A percentile compares a stretch with the other conserved stretches of the same genome.
Conservation (phyloP, 2,888 invertebrate genomes). For the Drosophila maculinotata region DNA sequence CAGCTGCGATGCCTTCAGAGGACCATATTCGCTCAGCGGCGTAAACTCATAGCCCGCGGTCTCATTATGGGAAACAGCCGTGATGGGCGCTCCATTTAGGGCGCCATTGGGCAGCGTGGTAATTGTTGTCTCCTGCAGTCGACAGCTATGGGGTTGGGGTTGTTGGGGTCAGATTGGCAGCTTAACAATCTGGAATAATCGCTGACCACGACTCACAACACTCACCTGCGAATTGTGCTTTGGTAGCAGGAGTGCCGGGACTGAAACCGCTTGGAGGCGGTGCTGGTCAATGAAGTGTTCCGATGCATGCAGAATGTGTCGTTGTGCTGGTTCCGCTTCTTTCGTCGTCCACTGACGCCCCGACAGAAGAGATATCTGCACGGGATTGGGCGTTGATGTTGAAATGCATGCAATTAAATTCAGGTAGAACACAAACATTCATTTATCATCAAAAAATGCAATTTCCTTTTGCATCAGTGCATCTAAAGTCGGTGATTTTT, state of each 20-base stretch:
- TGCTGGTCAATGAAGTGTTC: conserved; percentile 84
- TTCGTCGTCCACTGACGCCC: conserved; percentile 75
- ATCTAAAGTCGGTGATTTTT: too few species aligned
- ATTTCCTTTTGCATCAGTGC: too few species aligned
- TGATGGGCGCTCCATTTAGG: conserved; percentile 42
- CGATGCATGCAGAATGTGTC: conserved; percentile 84
- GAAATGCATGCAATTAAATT: too few species aligned
- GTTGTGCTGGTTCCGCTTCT: conserved; percentile 76
- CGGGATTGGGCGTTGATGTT: conserved; percentile 4
- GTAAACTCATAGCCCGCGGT: conserved; percentile 52
- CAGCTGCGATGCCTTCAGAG: conserved; percentile 46
- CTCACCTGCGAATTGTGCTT: conserved; percentile 84
- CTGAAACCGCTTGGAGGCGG: conserved; percentile 83
- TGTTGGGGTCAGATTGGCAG: neutral
- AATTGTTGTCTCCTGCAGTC: conserved; percentile 83
- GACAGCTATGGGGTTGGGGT: conserved; percentile 62
- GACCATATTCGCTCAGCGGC: conserved; percentile 55
- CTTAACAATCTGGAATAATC: neutral
- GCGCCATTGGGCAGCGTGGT: conserved; percentile 78
- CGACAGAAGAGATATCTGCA: conserved; percentile 83
- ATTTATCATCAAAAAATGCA: too few species aligned
- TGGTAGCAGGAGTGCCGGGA: conserved; percentile 84
- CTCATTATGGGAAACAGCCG: conserved; percentile 40
- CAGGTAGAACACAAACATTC: too few species aligned
- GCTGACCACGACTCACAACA: neutral